Conservation (phyloP, 2,888 invertebrate genomes). For the Helobdella robusta region DNA sequence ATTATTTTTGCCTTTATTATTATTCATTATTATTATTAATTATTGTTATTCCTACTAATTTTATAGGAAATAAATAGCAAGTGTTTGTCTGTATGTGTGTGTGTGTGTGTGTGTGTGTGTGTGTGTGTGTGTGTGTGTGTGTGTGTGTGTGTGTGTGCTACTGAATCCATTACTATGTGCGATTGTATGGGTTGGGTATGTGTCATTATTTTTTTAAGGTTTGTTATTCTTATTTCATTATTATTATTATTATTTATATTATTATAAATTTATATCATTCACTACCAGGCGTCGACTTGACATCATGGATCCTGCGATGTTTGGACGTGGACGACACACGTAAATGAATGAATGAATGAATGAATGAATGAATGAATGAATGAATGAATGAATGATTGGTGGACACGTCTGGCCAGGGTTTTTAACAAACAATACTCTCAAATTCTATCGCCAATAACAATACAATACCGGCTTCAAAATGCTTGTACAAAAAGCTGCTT, state of each 20-base stretch:
- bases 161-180: too few relatives aligned
- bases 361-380: conserved; percentile 3
- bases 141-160: background rate
- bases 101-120: background rate
- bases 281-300: conserved; percentile 80
- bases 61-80: background rate
- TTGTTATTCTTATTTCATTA: too few relatives aligned
- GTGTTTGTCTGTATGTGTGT: background rate
- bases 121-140: background rate
- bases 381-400: background rate
- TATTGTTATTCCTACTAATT: background rate
- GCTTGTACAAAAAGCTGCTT: too few relatives aligned
- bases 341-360: conserved; percentile 11
- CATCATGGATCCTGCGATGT: conserved; percentile 85
- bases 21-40: conserved; percentile 12
- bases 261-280: too few relatives aligned
- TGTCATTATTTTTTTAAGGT: too few relatives aligned
- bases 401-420: too few relatives aligned
- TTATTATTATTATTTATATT: too few relatives aligned
- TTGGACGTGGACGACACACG: conserved; percentile 76
- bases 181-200: too few relatives aligned
- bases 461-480: too few relatives aligned
- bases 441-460: too few relatives aligned
- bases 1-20: background rate
- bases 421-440: too few relatives aligned